Conservation (phyloP, 2,113 vertebrate species). For the Tetrax tetrax region DNA sequence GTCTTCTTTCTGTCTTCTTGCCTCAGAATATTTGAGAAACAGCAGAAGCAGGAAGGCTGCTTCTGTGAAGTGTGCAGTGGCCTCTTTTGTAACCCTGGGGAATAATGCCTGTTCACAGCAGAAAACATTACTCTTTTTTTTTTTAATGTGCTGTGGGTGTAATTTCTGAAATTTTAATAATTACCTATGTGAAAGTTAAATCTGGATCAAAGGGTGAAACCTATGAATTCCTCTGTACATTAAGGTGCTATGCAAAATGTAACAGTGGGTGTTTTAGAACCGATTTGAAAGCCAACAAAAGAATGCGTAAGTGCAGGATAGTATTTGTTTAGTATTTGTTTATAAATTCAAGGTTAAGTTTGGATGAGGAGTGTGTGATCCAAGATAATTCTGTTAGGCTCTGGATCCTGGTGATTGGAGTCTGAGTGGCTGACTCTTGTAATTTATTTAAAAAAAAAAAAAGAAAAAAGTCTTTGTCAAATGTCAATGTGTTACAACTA, state of each 20-base stretch:
- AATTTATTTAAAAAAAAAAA: neutral
- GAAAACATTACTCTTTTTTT: neutral
- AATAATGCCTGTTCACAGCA: neutral
- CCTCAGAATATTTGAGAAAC: neutral
- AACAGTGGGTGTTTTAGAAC: neutral
- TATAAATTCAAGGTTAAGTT: neutral
- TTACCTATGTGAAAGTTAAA: neutral
- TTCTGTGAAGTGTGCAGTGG: neutral
- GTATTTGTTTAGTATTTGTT: neutral
- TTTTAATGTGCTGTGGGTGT: neutral
- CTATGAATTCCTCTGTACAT: neutral
- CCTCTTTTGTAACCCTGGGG: neutral
- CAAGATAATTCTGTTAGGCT: neutral
- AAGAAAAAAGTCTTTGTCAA: neutral
- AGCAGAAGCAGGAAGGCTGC: neutral
- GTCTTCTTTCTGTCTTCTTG: neutral
- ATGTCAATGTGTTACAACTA: neutral
- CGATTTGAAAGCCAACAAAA: neutral
- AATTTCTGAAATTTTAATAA: neutral
- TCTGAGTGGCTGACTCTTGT: neutral
- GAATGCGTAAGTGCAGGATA: neutral
- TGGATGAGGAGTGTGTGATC: neutral
- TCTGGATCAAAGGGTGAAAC: neutral
- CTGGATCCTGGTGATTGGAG: neutral
- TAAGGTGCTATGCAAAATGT: neutral